Percentiles rank a stretch among this genome's conserved stretches.
Evolutionary conservation across 1,140 invertebrate genomes (phyloP).

Genomic region (Homalodisca vitripennis): DNA sequence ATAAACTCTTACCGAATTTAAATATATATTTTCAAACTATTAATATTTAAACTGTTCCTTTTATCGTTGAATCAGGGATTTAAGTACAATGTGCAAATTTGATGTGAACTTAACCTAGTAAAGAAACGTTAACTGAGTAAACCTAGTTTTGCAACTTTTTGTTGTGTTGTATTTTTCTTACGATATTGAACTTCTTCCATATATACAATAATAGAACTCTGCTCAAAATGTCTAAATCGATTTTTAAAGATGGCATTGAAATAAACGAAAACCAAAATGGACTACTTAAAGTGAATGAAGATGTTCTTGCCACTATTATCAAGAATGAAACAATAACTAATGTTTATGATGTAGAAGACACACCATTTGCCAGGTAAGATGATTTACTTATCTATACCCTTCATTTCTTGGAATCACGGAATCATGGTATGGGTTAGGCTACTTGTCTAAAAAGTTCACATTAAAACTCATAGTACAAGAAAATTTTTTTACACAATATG

Average conservation of each 20-base stretch:
- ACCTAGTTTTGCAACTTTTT: not conserved
- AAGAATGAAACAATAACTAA: conserved; percentile 40
- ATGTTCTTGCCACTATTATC: conserved; percentile 35
- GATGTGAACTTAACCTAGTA: not conserved
- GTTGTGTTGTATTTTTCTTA: not conserved
- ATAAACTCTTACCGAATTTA: not conserved
- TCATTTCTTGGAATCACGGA: not conserved
- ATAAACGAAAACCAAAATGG: conserved; percentile 36
- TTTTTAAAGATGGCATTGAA: conserved; percentile 31
- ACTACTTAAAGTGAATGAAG: conserved; percentile 37
- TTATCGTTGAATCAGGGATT: not conserved
- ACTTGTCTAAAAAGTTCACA: too few relatives aligned
- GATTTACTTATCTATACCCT: not conserved
- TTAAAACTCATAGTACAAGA: too few relatives aligned
- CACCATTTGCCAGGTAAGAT: conserved; percentile 42
- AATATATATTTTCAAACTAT: not conserved
- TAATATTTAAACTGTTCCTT: not conserved
- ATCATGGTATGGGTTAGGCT: not conserved
- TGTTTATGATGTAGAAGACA: conserved; percentile 41
- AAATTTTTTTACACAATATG: too few relatives aligned
- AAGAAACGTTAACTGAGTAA: not conserved
- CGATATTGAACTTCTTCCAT: not conserved
- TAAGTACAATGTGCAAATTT: not conserved
- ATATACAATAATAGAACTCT: too few relatives aligned
- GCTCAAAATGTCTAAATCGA: conserved; percentile 13